A percentile compares a stretch with the other conserved stretches of the same genome.
Conservation (phyloP, 2,113 vertebrate genomes). For the Cyphomyrus discorhynchus region DNA sequence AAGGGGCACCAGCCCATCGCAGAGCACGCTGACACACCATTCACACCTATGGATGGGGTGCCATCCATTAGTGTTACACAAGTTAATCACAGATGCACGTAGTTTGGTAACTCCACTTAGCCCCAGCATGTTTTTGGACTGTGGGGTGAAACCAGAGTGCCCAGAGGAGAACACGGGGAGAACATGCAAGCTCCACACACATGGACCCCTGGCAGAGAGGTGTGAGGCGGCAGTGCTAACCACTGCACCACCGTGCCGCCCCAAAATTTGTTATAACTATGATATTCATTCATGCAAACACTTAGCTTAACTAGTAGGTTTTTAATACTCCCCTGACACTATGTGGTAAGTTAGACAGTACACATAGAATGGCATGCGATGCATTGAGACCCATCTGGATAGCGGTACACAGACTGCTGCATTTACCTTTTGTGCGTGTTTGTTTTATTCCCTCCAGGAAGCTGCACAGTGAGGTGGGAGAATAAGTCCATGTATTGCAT, state of each 20-base stretch:
- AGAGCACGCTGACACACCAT: neutral
- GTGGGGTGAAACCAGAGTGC: neutral
- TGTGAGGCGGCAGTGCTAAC: neutral
- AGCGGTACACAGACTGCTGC: neutral
- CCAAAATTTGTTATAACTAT: neutral
- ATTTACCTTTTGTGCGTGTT: neutral
- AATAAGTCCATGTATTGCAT: slow-evolving; percentile 92
- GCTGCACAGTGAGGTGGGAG: slow-evolving; percentile 86
- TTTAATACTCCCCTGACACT: neutral
- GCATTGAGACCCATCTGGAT: neutral
- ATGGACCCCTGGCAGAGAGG: neutral
- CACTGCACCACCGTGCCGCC: neutral
- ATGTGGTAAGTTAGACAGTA: neutral
- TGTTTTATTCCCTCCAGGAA: slow-evolving; percentile 58
- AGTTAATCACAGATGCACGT: neutral
- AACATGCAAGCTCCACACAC: neutral
- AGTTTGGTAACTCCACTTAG: neutral
- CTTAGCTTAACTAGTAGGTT: neutral
- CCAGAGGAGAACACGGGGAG: neutral
- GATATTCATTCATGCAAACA: neutral
- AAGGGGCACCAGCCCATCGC: neutral
- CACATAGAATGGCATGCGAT: neutral
- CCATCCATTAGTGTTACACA: neutral
- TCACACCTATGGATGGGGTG: neutral
- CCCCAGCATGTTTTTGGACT: neutral